A percentile compares a stretch with the other conserved stretches of the same genome.
Conservation (phyloP, 2,113 vertebrate species). For the Ptyas mucosa region DNA sequence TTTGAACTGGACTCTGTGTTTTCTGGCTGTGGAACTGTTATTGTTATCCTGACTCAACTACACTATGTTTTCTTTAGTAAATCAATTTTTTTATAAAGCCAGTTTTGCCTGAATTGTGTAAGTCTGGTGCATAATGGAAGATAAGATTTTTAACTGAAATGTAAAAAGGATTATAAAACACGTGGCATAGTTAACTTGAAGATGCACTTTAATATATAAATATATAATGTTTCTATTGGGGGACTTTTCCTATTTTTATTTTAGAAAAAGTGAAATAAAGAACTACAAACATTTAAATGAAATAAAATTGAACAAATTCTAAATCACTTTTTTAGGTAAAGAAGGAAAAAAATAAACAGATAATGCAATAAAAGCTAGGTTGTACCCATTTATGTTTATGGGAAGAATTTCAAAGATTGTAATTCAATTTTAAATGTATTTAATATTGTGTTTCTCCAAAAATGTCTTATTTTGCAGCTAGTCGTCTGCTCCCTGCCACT, state of each 20-base stretch:
- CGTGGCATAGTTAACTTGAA: slow-evolving; percentile 9
- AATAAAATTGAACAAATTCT: not conserved
- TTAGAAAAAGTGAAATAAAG: not conserved
- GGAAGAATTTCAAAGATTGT: not conserved
- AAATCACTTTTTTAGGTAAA: not conserved
- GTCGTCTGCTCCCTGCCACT: no score
- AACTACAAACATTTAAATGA: not conserved
- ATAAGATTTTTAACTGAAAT: not conserved
- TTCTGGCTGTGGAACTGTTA: slow-evolving; percentile 63
- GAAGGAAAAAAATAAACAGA: not conserved
- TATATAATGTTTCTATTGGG: not conserved
- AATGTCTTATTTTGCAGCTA: no score
- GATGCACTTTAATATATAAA: not conserved
- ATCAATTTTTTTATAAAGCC: slow-evolving; percentile 41
- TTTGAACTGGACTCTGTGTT: slow-evolving; percentile 55
- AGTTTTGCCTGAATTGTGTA: slow-evolving; percentile 33
- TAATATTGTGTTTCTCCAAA: not conserved
- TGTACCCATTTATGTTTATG: not conserved
- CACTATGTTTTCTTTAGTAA: slow-evolving; percentile 54
- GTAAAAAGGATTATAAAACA: not conserved
- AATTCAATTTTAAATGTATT: not conserved
- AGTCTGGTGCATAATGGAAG: not conserved
- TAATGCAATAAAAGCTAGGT: not conserved
- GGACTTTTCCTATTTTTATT: not conserved
- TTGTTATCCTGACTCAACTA: slow-evolving; percentile 56